Evolutionary conservation across 2,797 vertebrate species (phyloP).

Genomic region (Paedocypris micromegethes): DNA sequence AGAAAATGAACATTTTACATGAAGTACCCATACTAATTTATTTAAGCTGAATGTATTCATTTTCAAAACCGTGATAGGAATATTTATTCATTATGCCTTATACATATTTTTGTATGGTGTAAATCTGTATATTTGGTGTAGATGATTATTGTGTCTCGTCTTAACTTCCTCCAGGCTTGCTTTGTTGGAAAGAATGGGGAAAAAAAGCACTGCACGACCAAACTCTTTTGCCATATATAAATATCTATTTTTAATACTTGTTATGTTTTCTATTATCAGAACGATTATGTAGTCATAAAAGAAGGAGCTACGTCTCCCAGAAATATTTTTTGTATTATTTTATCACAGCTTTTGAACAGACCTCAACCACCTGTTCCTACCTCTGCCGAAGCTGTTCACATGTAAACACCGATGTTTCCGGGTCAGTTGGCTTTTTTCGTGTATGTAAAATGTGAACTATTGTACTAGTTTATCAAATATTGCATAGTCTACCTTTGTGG

Average conservation of each 20-base stretch:
- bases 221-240: slow-evolving; percentile 60
- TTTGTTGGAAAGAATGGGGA: slow-evolving; percentile 57
- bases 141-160: slow-evolving; percentile 61
- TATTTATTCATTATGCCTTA: slow-evolving; percentile 72
- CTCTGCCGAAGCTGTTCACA: slow-evolving; percentile 36
- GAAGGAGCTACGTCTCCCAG: not conserved
- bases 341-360: slow-evolving; percentile 46
- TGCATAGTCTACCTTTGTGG: slow-evolving; percentile 28
- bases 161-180: slow-evolving; percentile 58
- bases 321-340: slow-evolving; percentile 9
- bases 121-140: slow-evolving; percentile 63
- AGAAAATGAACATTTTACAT: slow-evolving; percentile 67
- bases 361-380: slow-evolving; percentile 49
- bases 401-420: slow-evolving; percentile 47
- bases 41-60: slow-evolving; percentile 60
- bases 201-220: slow-evolving; percentile 75
- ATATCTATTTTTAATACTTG: slow-evolving; percentile 11
- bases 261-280: slow-evolving; percentile 44
- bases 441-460: slow-evolving; percentile 31
- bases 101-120: slow-evolving; percentile 66
- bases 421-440: slow-evolving; percentile 31
- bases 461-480: slow-evolving; percentile 9
- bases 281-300: slow-evolving; percentile 23
- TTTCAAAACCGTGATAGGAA: slow-evolving; percentile 59
- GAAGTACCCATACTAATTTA: slow-evolving; percentile 71